These are phyloP conservation scores for Phrynocephalus versicolor DNA, from an alignment of 2,113 vertebrate genomes.

Conservation along the genomic window DNA sequence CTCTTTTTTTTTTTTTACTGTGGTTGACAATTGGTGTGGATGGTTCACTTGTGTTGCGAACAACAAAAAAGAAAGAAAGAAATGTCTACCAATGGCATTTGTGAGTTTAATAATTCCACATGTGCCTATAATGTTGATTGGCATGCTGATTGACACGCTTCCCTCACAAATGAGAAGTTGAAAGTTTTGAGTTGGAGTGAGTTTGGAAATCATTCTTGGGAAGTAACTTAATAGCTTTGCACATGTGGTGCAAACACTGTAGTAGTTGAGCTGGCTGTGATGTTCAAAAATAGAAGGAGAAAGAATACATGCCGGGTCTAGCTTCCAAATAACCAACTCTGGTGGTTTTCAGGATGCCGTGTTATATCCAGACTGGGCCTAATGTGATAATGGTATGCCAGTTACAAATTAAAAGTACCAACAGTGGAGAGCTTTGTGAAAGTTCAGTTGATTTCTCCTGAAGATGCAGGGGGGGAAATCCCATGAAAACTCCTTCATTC, in stretches of 20 bases:
- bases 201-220: background rate
- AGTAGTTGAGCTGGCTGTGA: background rate
- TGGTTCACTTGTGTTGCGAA: too few relatives aligned
- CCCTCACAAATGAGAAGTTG: background rate
- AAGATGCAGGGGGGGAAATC: background rate
- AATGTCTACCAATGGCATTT: background rate
- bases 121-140: background rate
- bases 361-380: background rate
- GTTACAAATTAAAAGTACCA: background rate
- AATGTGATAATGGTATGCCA: background rate
- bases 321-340: background rate
- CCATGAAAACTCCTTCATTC: background rate
- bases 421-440: background rate
- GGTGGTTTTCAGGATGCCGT: background rate
- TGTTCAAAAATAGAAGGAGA: background rate
- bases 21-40: background rate
- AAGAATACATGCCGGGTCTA: background rate
- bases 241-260: background rate
- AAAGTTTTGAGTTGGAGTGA: background rate
- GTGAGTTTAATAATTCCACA: background rate
- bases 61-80: too few relatives aligned
- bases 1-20: background rate
- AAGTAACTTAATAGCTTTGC: background rate
- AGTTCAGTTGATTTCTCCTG: background rate
- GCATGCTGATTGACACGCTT: background rate